These are phyloP conservation scores for Melieria crassipennis DNA, from an alignment of 2,888 invertebrate species.

Conservation along the genomic window DNA sequence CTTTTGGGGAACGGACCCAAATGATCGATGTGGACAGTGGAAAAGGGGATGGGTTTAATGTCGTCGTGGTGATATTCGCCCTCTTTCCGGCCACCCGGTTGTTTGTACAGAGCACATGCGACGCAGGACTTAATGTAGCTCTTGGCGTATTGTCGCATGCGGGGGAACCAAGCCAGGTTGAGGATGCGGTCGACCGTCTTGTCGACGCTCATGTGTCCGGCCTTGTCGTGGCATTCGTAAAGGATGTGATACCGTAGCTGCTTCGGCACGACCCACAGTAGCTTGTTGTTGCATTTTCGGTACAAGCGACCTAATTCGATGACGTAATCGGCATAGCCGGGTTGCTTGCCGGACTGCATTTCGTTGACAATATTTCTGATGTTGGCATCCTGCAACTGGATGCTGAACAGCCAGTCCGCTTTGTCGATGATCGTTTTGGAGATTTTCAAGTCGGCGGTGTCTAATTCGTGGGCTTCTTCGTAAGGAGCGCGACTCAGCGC, in stretches of 20 bases:
- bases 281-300: conserved; percentile 10
- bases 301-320: not conserved
- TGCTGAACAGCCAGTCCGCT: not conserved
- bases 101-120: conserved; percentile 56
- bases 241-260: conserved; percentile 11
- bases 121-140: conserved; percentile 13
- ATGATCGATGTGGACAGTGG: conserved; percentile 4
- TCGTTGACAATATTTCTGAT: not conserved
- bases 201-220: conserved; percentile 35
- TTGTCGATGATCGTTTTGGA: not conserved
- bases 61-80: conserved; percentile 26
- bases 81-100: conserved; percentile 6
- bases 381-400: conserved; percentile 3
- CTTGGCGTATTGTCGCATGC: conserved; percentile 7
- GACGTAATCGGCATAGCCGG: not conserved
- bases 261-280: conserved; percentile 26
- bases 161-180: conserved; percentile 4
- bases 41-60: conserved; percentile 13
- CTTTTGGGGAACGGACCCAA: conserved; percentile 1
- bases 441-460: not conserved
- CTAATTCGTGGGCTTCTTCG: not conserved
- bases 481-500: conserved; percentile 7
- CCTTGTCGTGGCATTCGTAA: too few relatives aligned
- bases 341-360: not conserved
- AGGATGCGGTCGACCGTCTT: not conserved